Evolutionary conservation across 2,113 vertebrate species (phyloP).

Genomic region (Leuciscus idus): DNA sequence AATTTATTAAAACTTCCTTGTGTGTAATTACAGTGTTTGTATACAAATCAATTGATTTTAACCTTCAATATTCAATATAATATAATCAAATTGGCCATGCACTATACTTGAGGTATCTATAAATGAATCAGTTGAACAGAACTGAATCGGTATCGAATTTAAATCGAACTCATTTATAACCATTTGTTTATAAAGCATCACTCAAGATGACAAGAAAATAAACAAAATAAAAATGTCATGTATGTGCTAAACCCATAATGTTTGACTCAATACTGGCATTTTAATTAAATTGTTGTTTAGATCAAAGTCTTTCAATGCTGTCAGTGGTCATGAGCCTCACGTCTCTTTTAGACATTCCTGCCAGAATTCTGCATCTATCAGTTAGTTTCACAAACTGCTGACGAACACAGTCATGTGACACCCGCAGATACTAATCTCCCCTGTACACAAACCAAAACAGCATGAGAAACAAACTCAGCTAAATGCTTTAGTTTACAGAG

Average conservation of each 20-base stretch:
- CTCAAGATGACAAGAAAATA: background rate
- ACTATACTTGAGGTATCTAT: too few relatives aligned
- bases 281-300: background rate
- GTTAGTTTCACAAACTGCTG: conserved; percentile 36
- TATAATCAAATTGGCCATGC: too few relatives aligned
- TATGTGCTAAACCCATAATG: background rate
- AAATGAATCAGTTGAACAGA: too few relatives aligned
- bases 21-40: too few relatives aligned
- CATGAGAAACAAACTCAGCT: background rate
- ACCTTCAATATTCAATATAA: too few relatives aligned
- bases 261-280: background rate
- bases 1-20: too few relatives aligned
- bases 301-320: background rate
- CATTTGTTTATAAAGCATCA: background rate
- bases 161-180: too few relatives aligned
- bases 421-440: background rate
- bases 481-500: background rate
- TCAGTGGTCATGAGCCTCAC: conserved; percentile 11
- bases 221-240: background rate
- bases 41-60: too few relatives aligned
- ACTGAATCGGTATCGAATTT: too few relatives aligned
- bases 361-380: conserved; percentile 35
- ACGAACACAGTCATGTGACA: conserved; percentile 6
- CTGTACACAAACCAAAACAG: background rate
- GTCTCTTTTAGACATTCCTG: conserved; percentile 41